phyloP scores from a whole-genome alignment of 2,113 vertebrate genomes.

The Acrocephalus kingi region DNA sequence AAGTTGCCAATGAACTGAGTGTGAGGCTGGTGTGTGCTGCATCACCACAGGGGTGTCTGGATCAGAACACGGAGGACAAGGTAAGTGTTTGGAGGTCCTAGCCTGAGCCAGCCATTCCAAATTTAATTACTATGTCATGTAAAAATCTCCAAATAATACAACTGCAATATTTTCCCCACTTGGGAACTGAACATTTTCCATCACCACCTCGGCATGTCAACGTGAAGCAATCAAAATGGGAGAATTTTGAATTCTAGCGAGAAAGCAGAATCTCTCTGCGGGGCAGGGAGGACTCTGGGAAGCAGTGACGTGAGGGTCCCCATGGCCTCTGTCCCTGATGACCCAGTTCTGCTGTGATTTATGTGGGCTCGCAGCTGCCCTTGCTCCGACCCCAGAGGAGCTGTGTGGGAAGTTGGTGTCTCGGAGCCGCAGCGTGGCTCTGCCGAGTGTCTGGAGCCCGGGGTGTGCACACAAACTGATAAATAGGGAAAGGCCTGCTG shows the following conservation, averaged over 20 bases:
- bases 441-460: conserved; percentile 75
- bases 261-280: conserved; percentile 56
- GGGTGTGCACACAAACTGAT: conserved; percentile 66
- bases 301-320: conserved; percentile 67
- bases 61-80: background rate
- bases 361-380: conserved; percentile 74
- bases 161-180: background rate
- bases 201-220: background rate
- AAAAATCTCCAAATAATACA: background rate
- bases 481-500: conserved; percentile 61
- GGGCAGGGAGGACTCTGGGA: conserved; percentile 60
- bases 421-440: conserved; percentile 62
- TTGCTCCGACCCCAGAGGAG: conserved; percentile 68
- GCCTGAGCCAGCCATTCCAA: background rate
- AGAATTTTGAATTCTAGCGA: conserved; percentile 26
- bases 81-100: background rate
- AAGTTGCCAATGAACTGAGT: background rate
- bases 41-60: background rate
- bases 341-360: conserved; percentile 79
- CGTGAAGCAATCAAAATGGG: conserved; percentile 5
- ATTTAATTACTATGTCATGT: background rate
- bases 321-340: conserved; percentile 69
- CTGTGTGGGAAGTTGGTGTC: conserved; percentile 78
- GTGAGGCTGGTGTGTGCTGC: background rate
- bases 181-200: background rate